Conservation (phyloP, 2,888 invertebrate species). For the Lacanobia oleracea region DNA sequence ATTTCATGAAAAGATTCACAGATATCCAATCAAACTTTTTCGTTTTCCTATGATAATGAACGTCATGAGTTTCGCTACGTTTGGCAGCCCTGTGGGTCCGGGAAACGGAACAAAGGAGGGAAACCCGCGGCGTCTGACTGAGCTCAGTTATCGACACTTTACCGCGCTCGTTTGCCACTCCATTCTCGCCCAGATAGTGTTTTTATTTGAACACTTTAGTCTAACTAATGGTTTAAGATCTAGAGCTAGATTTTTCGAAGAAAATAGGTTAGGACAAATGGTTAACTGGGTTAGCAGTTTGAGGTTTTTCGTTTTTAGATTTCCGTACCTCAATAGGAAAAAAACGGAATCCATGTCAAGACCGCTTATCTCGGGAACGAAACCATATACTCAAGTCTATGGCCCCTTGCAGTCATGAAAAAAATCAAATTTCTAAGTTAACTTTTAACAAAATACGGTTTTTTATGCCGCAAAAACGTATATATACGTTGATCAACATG, state of each 20-base stretch:
- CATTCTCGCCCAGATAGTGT: slow-evolving; percentile 37
- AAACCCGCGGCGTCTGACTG: slow-evolving; percentile 41
- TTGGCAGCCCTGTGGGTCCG: slow-evolving; percentile 51
- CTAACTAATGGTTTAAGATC: slow-evolving; percentile 47
- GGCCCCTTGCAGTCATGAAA: too few relatives aligned
- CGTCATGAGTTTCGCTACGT: slow-evolving; percentile 5
- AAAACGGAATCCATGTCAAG: too few relatives aligned
- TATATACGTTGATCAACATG: too few relatives aligned
- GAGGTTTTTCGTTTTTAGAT: background rate
- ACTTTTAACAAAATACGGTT: too few relatives aligned
- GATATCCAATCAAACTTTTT: slow-evolving; percentile 47
- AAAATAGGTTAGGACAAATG: background rate
- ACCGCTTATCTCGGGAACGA: too few relatives aligned
- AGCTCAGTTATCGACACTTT: slow-evolving; percentile 54
- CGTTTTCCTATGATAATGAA: slow-evolving; percentile 28
- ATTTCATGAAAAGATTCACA: slow-evolving; percentile 12
- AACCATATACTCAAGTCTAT: too few relatives aligned
- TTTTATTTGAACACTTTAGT: slow-evolving; percentile 40
- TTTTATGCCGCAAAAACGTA: too few relatives aligned
- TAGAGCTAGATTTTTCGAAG: slow-evolving; percentile 24
- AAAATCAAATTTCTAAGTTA: too few relatives aligned
- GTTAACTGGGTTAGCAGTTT: background rate
- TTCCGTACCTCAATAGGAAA: too few relatives aligned
- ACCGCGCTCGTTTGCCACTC: slow-evolving; percentile 44
- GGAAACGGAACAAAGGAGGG: slow-evolving; percentile 46